Evolutionary conservation across 2,113 vertebrate genomes (phyloP).

Genomic region (Apteryx mantelli): DNA sequence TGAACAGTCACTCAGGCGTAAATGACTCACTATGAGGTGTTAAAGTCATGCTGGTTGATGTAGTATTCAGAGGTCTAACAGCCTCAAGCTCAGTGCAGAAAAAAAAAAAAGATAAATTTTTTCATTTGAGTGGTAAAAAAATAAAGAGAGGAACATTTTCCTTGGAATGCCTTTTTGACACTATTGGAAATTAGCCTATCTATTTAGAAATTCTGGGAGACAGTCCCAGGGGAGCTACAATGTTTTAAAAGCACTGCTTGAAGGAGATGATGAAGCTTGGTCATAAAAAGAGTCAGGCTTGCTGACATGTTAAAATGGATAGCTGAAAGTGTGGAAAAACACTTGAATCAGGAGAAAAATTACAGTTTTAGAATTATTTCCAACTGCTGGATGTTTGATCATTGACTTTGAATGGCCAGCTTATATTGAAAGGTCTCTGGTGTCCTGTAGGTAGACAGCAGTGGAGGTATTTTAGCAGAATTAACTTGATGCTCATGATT

Average conservation of each 20-base stretch:
- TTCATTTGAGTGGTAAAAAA: neutral
- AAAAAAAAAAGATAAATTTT: neutral
- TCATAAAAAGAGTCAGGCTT: neutral
- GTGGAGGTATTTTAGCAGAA: constrained; percentile 6
- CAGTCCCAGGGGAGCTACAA: neutral
- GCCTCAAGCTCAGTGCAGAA: neutral
- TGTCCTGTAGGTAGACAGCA: neutral
- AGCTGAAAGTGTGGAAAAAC: constrained; percentile 22
- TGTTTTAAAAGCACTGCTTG: neutral
- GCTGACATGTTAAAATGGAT: constrained; percentile 18
- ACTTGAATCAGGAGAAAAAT: constrained; percentile 17
- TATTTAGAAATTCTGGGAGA: neutral
- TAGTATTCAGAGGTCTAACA: neutral
- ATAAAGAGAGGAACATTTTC: neutral
- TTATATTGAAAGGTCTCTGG: neutral
- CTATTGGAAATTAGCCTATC: neutral
- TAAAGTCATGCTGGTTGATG: neutral
- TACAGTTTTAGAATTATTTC: constrained; percentile 14
- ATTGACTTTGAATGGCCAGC: neutral
- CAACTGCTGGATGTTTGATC: constrained; percentile 22
- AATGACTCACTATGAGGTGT: neutral
- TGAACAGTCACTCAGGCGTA: constrained; percentile 21
- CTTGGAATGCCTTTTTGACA: neutral
- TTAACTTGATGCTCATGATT: constrained; percentile 24
- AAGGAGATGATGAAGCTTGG: constrained; percentile 7